A percentile compares a stretch with the other conserved stretches of the same genome.
These are phyloP conservation scores for Lepidurus arcticus DNA, from an alignment of 1,140 invertebrate genomes.

Conservation along the genomic window DNA sequence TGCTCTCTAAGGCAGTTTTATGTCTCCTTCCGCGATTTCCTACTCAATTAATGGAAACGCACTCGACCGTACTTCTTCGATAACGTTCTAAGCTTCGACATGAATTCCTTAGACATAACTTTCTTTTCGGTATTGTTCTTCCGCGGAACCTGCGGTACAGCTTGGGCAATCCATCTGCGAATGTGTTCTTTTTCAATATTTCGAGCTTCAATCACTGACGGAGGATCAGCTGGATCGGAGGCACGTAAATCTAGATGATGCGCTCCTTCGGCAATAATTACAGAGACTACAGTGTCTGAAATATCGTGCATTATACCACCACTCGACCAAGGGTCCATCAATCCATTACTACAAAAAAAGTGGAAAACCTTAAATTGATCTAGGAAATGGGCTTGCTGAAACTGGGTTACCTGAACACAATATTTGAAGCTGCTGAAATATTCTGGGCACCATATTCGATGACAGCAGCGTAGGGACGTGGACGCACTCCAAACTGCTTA, in stretches of 20 bases:
- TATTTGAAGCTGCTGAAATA: slow-evolving; percentile 64
- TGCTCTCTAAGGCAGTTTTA: neutral
- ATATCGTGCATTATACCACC: slow-evolving; percentile 75
- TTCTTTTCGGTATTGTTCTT: neutral
- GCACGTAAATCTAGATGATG: slow-evolving; percentile 86
- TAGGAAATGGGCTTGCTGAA: neutral
- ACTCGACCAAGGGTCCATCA: slow-evolving; percentile 86
- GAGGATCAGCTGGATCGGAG: slow-evolving; percentile 62
- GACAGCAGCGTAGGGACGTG: slow-evolving; percentile 59
- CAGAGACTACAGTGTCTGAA: slow-evolving; percentile 58
- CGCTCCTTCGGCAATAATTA: slow-evolving; percentile 81
- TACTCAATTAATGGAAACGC: neutral
- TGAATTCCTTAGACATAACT: neutral
- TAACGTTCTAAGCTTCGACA: neutral
- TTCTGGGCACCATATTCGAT: slow-evolving; percentile 75
- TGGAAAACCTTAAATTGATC: neutral
- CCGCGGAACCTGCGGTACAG: neutral
- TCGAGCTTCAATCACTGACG: slow-evolving; percentile 60
- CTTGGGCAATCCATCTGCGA: slow-evolving; percentile 56
- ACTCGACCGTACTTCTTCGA: neutral
- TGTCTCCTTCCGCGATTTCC: neutral
- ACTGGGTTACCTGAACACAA: slow-evolving; percentile 64
- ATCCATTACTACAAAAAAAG: slow-evolving; percentile 64
- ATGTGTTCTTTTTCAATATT: slow-evolving; percentile 61
- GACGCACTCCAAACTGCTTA: slow-evolving; percentile 60